Base-by-base conservation (phyloP, 2,888 invertebrate species). In the Mesorhabditis sp. region DNA sequence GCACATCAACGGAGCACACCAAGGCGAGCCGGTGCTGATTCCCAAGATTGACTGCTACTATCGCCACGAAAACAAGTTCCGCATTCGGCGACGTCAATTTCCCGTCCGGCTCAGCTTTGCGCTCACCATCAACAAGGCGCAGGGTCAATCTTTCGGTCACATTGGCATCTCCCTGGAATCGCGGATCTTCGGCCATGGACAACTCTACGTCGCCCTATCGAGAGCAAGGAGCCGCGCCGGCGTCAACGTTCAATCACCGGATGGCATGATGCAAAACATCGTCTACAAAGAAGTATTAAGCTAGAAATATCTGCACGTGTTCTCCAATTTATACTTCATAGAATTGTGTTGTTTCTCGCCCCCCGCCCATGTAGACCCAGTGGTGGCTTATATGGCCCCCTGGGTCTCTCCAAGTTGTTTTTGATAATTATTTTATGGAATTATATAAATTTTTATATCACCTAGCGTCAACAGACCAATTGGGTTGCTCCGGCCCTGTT, bases 1-100 rank as follows among this genome's bases (percentile, higher is more conserved):
- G 13, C 5, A 41, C 42, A 43, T 43, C n/a, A 5, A 41, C 43
- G 41, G 43, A 4, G 50, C 4, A 0, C 4, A 5, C 3, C 62
- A 45, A 42, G 44, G 62, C 43, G 43, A 62, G 4, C 28, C 43
- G 15, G 67, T 67, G 13, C n/a, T 68, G 4, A 68, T 68, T 28
- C 68, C 68, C 0, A 62, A 45, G 45, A 68, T 68, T n/a, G 63
- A 64, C 28, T n/a, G 44, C 41, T n/a, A 64, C 45, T 45, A 50
- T 13, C 13, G 7, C 6, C 50, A 64, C 68, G 67, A 82, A 72
- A 78, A 82, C 73, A 70, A 76, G 5, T 66, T 87, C 61, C 85
- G 86, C 10, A 73, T 87, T 43, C 43, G 44, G 2, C 43, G 75
- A 7, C 45, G 62, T 50, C 80, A 70, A 65, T 76, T 78, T 63